Base-by-base conservation (phyloP, 1,140 invertebrate species). In the Epicauta chinensis region DNA sequence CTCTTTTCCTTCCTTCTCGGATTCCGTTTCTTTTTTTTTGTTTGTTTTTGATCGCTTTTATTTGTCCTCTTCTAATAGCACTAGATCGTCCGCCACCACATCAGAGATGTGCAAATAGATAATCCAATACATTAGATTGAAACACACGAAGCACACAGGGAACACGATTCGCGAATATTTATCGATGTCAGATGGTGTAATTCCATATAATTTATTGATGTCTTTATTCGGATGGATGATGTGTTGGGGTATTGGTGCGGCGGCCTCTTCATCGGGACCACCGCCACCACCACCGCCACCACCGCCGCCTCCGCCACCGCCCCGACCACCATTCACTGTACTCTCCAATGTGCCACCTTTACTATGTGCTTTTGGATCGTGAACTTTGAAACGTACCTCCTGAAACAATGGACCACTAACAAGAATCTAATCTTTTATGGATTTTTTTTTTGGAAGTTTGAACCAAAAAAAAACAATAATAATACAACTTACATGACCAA, bases 51-150 rank as follows among this genome's bases (percentile, higher is more conserved):
- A n/a, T 39, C 35, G 51, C 31, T 13, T 57, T 63, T 84, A 87
- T 75, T 87, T 85, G 66, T 87, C 87, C 66, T 87, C 85, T 71
- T 85, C 85, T 61, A 91, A 78, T 56, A 90, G 78, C 62, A 93
- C 89, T 68, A 93, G 77, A 77, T 94, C 91, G 69, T 93, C 90
- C 68, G 89, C 89, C 50, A 93, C 87, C 53, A 93, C 89, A 77
- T 93, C 91, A 63, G 90, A 93, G 67, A 96, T 93, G 79, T 95
- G 91, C 58, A 95, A 77, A 68, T 96, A 96, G 63, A 96, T 95
- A 70, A 95, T 93, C 93, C 93, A 97, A 74, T 97, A 96, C 91
- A 94, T 95, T 43, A 96, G 81, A 73, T 97, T 96, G 80, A 97
- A 97, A 74, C 92, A 94, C 56, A 95, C 88, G 77, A 97, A 97